A percentile compares a stretch with the other conserved stretches of the same genome.
phyloP scores from a whole-genome alignment of 2,888 invertebrate species.

The Andrena dorsata region DNA sequence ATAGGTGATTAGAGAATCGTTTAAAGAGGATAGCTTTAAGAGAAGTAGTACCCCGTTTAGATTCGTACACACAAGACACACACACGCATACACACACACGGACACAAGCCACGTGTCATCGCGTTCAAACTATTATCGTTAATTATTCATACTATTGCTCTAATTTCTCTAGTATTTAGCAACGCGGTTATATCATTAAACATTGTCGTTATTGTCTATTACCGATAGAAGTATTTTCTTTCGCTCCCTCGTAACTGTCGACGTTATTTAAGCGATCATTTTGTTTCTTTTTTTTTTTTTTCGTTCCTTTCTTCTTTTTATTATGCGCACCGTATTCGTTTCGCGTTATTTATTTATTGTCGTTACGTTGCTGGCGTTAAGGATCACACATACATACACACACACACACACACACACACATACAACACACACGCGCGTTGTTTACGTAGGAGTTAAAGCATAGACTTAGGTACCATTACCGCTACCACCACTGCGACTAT shows the following conservation, averaged over 20 bases:
- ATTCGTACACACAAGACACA: constrained; percentile 34
- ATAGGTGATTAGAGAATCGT: constrained; percentile 56
- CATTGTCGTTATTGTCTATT: constrained; percentile 53
- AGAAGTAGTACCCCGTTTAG: constrained; percentile 58
- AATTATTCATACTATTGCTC: constrained; percentile 56
- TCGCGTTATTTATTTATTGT: constrained; percentile 59
- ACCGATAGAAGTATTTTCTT: constrained; percentile 57
- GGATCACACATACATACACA: not conserved
- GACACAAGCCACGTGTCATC: constrained; percentile 15
- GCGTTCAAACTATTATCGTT: constrained; percentile 50
- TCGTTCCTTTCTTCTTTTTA: not conserved
- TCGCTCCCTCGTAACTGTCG: constrained; percentile 35
- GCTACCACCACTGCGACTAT: constrained; percentile 66
- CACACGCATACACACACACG: constrained; percentile 14
- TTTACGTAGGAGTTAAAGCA: constrained; percentile 34
- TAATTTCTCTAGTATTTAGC: constrained; percentile 56
- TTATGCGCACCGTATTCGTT: not conserved
- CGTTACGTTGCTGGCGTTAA: constrained; percentile 47
- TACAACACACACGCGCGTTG: not conserved
- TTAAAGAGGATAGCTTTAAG: constrained; percentile 63
- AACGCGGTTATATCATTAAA: constrained; percentile 36
- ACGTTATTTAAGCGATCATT: constrained; percentile 46
- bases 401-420: not conserved
- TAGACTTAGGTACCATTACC: constrained; percentile 59
- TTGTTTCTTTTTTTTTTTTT: constrained; percentile 5